phyloP scores from a whole-genome alignment of 37 sponge, comb jelly and placozoan genomes.

The Cliona cf. orientalis region DNA sequence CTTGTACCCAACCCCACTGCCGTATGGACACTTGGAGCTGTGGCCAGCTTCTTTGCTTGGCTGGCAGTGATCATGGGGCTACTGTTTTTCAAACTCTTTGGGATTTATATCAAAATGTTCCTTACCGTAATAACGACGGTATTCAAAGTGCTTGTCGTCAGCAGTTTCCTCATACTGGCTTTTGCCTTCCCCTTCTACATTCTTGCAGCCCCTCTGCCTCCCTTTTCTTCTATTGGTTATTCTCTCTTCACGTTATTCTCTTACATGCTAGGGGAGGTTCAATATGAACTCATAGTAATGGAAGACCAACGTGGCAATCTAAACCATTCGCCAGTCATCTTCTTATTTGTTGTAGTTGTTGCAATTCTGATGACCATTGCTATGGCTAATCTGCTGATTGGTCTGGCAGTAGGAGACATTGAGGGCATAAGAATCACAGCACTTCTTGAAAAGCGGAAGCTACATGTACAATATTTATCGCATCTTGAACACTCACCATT shows the following conservation, averaged over 20 bases:
- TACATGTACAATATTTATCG: too few species aligned
- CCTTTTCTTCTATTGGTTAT: slow-evolving; percentile 37
- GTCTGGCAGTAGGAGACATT: slow-evolving; percentile 93
- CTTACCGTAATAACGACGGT: slow-evolving; percentile 59
- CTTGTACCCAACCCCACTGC: slow-evolving; percentile 21
- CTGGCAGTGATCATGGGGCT: slow-evolving; percentile 56
- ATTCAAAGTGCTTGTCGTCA: slow-evolving; percentile 49
- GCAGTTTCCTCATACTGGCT: slow-evolving; percentile 56
- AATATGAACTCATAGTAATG: slow-evolving; percentile 23
- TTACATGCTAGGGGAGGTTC: slow-evolving; percentile 69
- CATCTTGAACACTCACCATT: too few species aligned
- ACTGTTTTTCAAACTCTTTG: slow-evolving; percentile 65
- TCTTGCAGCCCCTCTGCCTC: slow-evolving; percentile 36
- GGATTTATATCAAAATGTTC: slow-evolving; percentile 85
- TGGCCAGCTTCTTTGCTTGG: slow-evolving; percentile 81
- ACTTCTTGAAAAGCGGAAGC: slow-evolving; percentile 44
- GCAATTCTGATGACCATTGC: slow-evolving; percentile 69
- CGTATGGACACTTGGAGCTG: slow-evolving; percentile 65
- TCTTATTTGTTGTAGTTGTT: slow-evolving; percentile 59
- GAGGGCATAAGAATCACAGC: slow-evolving; percentile 63
- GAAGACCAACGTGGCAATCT: too few species aligned
- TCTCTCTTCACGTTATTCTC: slow-evolving; percentile 63
- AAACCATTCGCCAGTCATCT: slow-evolving; percentile 17
- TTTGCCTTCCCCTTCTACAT: slow-evolving; percentile 75
- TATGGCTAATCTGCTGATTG: slow-evolving; percentile 85